These are phyloP conservation scores for Lordiphosa mommai DNA, from an alignment of 1,140 invertebrate genomes.

Conservation along the genomic window DNA sequence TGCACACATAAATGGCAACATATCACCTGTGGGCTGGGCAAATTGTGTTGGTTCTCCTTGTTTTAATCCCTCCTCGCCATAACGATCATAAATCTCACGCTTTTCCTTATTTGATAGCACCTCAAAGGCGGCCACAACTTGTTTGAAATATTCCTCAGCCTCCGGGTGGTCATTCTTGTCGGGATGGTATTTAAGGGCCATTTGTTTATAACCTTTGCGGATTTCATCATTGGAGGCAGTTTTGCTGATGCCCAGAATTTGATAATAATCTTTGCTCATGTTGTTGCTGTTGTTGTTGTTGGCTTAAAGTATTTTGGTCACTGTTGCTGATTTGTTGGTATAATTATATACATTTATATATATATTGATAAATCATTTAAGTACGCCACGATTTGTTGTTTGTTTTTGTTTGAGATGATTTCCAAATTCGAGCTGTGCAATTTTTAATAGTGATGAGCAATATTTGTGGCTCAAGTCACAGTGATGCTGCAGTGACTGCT, in stretches of 20 bases:
- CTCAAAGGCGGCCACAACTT: constrained; percentile 51
- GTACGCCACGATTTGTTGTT: too few relatives aligned
- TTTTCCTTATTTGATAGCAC: constrained; percentile 55
- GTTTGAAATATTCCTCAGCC: constrained; percentile 43
- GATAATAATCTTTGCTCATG: constrained; percentile 54
- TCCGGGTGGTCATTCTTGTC: constrained; percentile 60
- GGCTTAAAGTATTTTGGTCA: not conserved
- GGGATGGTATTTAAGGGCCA: constrained; percentile 56
- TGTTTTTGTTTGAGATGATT: too few relatives aligned
- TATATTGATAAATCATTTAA: too few relatives aligned
- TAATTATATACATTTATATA: not conserved
- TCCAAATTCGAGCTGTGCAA: too few relatives aligned
- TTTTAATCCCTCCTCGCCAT: constrained; percentile 44
- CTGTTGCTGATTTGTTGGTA: not conserved
- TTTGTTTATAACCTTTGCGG: constrained; percentile 45
- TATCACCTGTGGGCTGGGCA: constrained; percentile 37
- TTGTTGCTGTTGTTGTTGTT: not conserved
- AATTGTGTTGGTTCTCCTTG: constrained; percentile 17
- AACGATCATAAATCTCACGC: constrained; percentile 42
- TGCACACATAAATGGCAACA: constrained; percentile 55
- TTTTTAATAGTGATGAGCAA: too few relatives aligned
- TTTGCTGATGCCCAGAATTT: constrained; percentile 37
- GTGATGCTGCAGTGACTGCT: too few relatives aligned
- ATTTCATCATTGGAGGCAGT: constrained; percentile 40
- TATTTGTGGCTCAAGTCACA: too few relatives aligned